Conservation (phyloP, 2,113 vertebrate genomes). For the Podilymbus podiceps region DNA sequence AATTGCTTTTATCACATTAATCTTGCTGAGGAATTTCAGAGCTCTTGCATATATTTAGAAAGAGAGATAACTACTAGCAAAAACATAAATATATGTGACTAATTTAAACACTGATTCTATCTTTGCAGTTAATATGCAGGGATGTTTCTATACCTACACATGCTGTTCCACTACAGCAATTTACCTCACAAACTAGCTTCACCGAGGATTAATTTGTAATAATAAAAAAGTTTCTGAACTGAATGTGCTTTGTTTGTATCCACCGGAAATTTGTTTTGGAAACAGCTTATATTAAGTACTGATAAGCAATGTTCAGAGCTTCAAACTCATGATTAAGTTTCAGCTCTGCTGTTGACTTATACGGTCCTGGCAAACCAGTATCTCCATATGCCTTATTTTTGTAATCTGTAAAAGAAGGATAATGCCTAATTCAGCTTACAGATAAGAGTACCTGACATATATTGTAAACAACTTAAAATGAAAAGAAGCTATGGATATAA, state of each 20-base stretch:
- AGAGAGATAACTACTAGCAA: conserved; percentile 58
- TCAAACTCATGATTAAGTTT: conserved; percentile 2
- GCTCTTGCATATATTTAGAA: conserved; percentile 52
- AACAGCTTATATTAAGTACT: conserved; percentile 15
- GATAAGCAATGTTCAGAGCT: conserved; percentile 21
- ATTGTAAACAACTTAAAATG: background rate
- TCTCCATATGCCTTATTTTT: background rate
- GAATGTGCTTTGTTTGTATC: conserved; percentile 4
- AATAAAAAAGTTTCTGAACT: conserved; percentile 29
- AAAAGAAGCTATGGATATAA: background rate
- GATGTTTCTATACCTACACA: conserved; percentile 7
- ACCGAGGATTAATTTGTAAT: conserved; percentile 30
- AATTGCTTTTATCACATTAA: conserved; percentile 65
- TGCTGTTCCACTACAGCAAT: conserved; percentile 24
- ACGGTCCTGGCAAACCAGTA: background rate
- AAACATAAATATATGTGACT: conserved; percentile 65
- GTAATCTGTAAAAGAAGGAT: background rate
- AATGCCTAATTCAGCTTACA: background rate
- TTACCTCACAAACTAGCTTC: conserved; percentile 31
- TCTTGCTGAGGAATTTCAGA: conserved; percentile 64
- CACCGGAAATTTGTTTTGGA: conserved; percentile 9
- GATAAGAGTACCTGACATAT: background rate
- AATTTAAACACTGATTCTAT: conserved; percentile 66
- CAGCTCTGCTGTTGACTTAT: background rate
- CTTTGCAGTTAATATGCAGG: conserved; percentile 36